Conservation (phyloP, 1,140 invertebrate genomes). For the Tetragnatha versicolor region DNA sequence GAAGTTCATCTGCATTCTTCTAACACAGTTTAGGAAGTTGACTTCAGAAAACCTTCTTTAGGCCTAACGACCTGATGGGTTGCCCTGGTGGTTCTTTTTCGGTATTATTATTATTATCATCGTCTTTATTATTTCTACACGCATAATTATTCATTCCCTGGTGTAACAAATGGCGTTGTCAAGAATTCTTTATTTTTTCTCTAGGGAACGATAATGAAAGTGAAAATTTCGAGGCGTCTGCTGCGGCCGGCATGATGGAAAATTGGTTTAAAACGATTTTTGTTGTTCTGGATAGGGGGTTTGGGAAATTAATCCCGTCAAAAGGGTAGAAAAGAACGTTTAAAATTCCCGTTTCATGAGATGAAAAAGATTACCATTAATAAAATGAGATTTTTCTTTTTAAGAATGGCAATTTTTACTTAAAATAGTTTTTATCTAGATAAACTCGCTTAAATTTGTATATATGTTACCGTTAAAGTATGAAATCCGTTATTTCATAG, state of each 20-base stretch:
- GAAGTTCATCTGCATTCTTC: too few species aligned
- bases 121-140: neutral
- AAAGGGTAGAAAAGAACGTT: neutral
- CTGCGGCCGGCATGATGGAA: neutral
- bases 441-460: too few species aligned
- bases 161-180: neutral
- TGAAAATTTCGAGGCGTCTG: neutral
- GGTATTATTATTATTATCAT: too few species aligned
- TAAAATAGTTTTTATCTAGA: too few species aligned
- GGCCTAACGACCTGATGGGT: neutral
- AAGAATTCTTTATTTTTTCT: neutral
- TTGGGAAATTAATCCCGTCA: neutral
- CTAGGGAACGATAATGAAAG: neutral
- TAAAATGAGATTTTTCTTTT: too few species aligned
- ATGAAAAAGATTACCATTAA: too few species aligned
- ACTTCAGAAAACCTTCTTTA: neutral
- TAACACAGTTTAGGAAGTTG: too few species aligned
- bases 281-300: neutral
- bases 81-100: too few species aligned
- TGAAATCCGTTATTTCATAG: too few species aligned
- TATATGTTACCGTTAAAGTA: too few species aligned
- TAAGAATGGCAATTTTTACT: too few species aligned
- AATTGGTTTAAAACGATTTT: neutral
- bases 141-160: conserved; percentile 4
- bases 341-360: too few species aligned